Base-by-base conservation (phyloP, 2,797 vertebrate genomes). In the Pangasius krempfi region DNA sequence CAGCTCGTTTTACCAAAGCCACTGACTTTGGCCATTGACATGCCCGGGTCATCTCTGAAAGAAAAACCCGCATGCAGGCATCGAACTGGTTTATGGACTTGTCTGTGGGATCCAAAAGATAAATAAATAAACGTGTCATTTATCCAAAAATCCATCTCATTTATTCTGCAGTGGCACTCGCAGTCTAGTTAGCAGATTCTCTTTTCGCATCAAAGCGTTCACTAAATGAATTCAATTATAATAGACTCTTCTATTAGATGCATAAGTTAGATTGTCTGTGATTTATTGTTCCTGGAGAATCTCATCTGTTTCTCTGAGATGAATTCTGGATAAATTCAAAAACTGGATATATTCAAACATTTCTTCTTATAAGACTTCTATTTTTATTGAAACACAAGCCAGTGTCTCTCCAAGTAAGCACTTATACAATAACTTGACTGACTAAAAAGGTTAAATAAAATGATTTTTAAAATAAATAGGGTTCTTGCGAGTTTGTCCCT, bases 111-210 rank as follows among this genome's bases (percentile, higher is more conserved):
- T 82, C 13, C 5, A 40, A 60, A 40, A 37, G 54, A 60, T 6
- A 60, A 66, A 76, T 50, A 84, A 68, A 84, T 68, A 78, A 68
- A 33, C 20, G 22, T 90, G 89, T 64, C 87, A 86, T 90, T 90
- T 91, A 90, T 89, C 83, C 90, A 90, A 30, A 78, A 89, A 86
- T 89, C 54, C 85, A 54, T 85, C 90, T 85, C 88, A 92, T 94
- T 92, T 91, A 88, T 94, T 93, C 93, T 90, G 20, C 86, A 93
- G 91, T 92, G 93, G 33, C 20, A 78, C 25, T 27, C 13, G 5
- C 75, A 18, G 50, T 54, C 75, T 54, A 54, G 50, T 78, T 54
- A 33, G 56, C 56, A 44, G 56, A 40, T 27, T 62, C 58, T 62
- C 37, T 27, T 62, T 16, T 27, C 16, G 33, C 56, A 82, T 82